A percentile compares a stretch with the other conserved stretches of the same genome.
Conservation (phyloP, 35 echinoderm and acorn worm genomes). For the Nesometra sesokonis region DNA sequence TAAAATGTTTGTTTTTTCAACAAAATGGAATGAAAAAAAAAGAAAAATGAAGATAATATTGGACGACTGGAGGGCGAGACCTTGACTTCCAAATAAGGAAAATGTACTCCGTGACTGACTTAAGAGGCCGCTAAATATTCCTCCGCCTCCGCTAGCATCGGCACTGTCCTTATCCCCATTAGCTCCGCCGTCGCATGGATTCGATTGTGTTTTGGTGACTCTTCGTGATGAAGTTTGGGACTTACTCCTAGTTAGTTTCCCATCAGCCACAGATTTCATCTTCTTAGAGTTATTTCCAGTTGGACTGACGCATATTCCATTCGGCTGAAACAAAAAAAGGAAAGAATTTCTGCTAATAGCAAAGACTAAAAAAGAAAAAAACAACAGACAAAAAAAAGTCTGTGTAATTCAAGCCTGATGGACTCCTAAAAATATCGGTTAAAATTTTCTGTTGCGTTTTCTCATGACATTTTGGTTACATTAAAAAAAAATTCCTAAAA, state of each 20-base stretch:
- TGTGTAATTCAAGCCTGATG: too few species aligned
- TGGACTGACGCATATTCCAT: slow-evolving; percentile 82
- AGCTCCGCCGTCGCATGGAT: slow-evolving; percentile 61
- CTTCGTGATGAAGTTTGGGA: slow-evolving; percentile 84
- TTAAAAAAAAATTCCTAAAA: too few species aligned
- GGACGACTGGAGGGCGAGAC: background rate
- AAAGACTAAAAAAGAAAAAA: too few species aligned
- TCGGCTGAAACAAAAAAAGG: slow-evolving; percentile 26
- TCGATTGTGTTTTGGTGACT: slow-evolving; percentile 86
- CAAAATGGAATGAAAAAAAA: background rate
- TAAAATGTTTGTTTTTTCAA: background rate
- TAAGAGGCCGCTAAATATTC: slow-evolving; percentile 92
- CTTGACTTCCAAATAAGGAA: background rate
- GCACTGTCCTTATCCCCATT: slow-evolving; percentile 36
- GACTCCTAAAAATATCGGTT: too few species aligned
- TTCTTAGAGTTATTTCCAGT: slow-evolving; percentile 45
- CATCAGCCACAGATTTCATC: slow-evolving; percentile 59
- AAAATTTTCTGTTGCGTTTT: too few species aligned
- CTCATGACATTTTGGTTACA: too few species aligned
- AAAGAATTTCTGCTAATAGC: background rate
- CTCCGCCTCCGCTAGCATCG: slow-evolving; percentile 9
- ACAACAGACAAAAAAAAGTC: too few species aligned
- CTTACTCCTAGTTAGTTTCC: slow-evolving; percentile 87
- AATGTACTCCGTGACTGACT: slow-evolving; percentile 41
- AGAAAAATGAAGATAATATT: background rate